Evolutionary conservation across 2,113 vertebrate species (phyloP), one percentile per base, ranked within the genome.

Genomic region (Centropus bengalensis): DNA sequence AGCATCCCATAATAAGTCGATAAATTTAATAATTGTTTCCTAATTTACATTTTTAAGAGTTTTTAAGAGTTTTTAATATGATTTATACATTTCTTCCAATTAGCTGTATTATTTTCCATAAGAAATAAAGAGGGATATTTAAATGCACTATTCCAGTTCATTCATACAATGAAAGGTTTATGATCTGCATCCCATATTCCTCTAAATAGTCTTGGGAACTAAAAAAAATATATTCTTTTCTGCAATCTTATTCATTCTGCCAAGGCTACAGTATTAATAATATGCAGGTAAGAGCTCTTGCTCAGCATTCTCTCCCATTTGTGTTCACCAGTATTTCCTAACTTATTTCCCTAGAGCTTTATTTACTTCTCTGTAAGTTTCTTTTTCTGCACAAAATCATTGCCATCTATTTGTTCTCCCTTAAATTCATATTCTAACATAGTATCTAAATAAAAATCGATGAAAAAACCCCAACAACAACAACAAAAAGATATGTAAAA

Each of bases 331-430:
- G 11, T 28, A 14, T 33, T 76, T 77, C 44, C 20, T 73, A 45
- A 38, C 6, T 51, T 28, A 32, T 54, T 85, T 81, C 79, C 8
- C 33, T 49, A 73, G 10, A 32, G 4, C 3, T 45, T 38, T 62
- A 3, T 88, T 80, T 73, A 14, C 45, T 23, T 69, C 10, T 49
- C 4, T 11, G 4, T 12, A 60, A 47, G 2, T 22, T 76, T 58
- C 5, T 1, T 36, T 79, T 79, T 58, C 15, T 47, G 3, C 18
- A 30, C 56, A 32, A 80, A 80, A 44, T 6, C 8, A 30, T 22
- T 83, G 8, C 0, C 14, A 49, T 21, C 28, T 60, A 19, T 73
- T 60, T 8, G 23, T 44, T 2, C 2, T 2, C 13, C 3, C 3
- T 59, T 32, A 71, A 27, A 28, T 6, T 54, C 24, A 1, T 52